Conservation (phyloP, 2,888 invertebrate genomes). For the Plagodis dolabraria region DNA sequence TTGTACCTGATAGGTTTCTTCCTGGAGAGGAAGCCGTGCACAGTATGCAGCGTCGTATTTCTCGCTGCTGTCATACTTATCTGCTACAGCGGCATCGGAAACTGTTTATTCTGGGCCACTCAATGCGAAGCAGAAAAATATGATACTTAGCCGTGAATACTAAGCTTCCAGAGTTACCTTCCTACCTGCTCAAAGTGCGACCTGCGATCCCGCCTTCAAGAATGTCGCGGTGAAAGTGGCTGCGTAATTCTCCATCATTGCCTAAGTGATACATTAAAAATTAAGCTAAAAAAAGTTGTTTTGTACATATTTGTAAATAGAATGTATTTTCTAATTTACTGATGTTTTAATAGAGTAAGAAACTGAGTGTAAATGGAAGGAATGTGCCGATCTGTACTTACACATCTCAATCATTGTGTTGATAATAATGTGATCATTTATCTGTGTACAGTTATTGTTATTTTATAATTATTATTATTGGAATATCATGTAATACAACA, state of each 20-base stretch:
- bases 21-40: conserved; percentile 97
- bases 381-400: conserved; percentile 72
- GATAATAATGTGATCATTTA: conserved; percentile 57
- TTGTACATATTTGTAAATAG: conserved; percentile 74
- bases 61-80: conserved; percentile 96
- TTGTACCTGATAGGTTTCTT: conserved; percentile 98
- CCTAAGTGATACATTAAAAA: conserved; percentile 29
- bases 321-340: conserved; percentile 46
- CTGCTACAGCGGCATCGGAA: conserved; percentile 98
- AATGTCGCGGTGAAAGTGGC: conserved; percentile 44
- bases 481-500: conserved; percentile 58
- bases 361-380: conserved; percentile 36
- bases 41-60: conserved; percentile 98
- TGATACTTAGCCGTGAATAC: conserved; percentile 66
- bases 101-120: conserved; percentile 96
- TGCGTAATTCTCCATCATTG: conserved; percentile 21
- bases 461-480: conserved; percentile 36
- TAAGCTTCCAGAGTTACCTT: conserved; percentile 55
- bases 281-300: conserved; percentile 33
- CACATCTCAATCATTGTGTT: conserved; percentile 55
- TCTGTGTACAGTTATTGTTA: conserved; percentile 65
- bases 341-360: conserved; percentile 28
- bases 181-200: conserved; percentile 68
- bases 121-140: conserved; percentile 90
- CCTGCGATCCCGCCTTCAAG: conserved; percentile 52